Evolutionary conservation across 2,113 vertebrate species (phyloP), one percentile per base, ranked within the genome.

Genomic region (Ciconia boyciana): DNA sequence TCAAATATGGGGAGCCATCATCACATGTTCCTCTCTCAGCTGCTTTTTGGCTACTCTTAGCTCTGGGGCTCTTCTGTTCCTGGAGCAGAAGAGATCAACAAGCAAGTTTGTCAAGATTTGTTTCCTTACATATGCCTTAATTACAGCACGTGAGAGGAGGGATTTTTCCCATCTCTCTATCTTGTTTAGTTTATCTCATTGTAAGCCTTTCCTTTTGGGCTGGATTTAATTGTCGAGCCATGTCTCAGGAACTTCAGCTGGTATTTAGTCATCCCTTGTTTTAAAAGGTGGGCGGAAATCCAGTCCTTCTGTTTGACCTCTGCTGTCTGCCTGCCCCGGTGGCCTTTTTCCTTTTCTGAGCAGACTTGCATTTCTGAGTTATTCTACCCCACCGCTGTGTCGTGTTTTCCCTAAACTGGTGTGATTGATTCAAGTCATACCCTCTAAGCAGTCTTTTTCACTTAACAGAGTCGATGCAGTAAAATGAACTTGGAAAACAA

Each of bases 171-270:
- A 0, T 41, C 52, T 70, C 49, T 74, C 15, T 43, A 1, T 70
- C 44, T 60, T 7, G 36, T 78, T 90, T 51, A 46, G 22, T 41
- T 87, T 43, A 10, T 87, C 44, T 79, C 66, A 10, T 28, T 5
- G 1, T 10, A 20, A 66, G 10, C 34, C n/a, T 64, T 55, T 76
- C 69, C 51, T 82, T 68, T 55, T 48, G 65, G 72, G n/a, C 49
- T 60, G 60, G 36, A 29, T 89, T 86, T 57, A 75, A 32, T 31
- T 22, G 86, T 15, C 0, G 1, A 90, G 29, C 41, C 0, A 0
- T 2, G 11, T 49, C 60, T 75, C 51, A 1, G 77, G 29, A 83
- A 31, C 52, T 85, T 76, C 48, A 89, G 65, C 77, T 83, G 77
- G 3, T 43, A 4, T 91, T 87, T 16, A 84, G 36, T 60, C 43